Percentiles rank a stretch among this genome's conserved stretches.
Conservation (phyloP, 2,888 invertebrate genomes). For the Agonopterix alstromeriana region DNA sequence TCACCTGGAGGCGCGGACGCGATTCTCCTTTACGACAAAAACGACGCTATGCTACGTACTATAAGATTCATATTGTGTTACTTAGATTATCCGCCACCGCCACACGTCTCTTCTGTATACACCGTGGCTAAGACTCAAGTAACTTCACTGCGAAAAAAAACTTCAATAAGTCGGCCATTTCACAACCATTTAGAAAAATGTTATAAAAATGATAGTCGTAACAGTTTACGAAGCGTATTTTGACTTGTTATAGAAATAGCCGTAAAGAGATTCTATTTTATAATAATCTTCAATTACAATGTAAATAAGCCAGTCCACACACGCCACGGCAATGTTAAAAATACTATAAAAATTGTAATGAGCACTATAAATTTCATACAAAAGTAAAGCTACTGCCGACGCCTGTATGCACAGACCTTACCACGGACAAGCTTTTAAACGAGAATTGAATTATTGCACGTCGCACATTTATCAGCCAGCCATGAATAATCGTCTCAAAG, state of each 20-base stretch:
- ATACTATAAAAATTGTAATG: constrained; percentile 45
- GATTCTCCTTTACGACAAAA: too few relatives aligned
- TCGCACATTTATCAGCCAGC: constrained; percentile 64
- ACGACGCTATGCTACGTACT: too few relatives aligned
- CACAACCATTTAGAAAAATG: constrained; percentile 43
- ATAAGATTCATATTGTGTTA: too few relatives aligned
- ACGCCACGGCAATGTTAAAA: constrained; percentile 26
- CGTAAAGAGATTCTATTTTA: constrained; percentile 9
- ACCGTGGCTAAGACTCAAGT: too few relatives aligned
- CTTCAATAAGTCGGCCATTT: constrained; percentile 29
- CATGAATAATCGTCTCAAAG: constrained; percentile 64
- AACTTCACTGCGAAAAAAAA: not conserved
- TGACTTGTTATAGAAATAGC: constrained; percentile 17
- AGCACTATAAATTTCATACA: constrained; percentile 45
- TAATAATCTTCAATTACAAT: not conserved
- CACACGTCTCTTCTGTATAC: too few relatives aligned
- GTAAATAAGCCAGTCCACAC: constrained; percentile 31
- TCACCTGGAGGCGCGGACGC: too few relatives aligned
- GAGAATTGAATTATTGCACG: constrained; percentile 68
- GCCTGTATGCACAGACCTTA: constrained; percentile 38
- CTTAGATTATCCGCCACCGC: too few relatives aligned
- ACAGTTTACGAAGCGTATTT: constrained; percentile 17
- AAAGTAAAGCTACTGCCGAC: constrained; percentile 35
- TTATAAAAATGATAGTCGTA: constrained; percentile 33
- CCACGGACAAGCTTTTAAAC: constrained; percentile 53